phyloP scores from a whole-genome alignment of 2,888 invertebrate genomes.

The Linnaemya vulpina region DNA sequence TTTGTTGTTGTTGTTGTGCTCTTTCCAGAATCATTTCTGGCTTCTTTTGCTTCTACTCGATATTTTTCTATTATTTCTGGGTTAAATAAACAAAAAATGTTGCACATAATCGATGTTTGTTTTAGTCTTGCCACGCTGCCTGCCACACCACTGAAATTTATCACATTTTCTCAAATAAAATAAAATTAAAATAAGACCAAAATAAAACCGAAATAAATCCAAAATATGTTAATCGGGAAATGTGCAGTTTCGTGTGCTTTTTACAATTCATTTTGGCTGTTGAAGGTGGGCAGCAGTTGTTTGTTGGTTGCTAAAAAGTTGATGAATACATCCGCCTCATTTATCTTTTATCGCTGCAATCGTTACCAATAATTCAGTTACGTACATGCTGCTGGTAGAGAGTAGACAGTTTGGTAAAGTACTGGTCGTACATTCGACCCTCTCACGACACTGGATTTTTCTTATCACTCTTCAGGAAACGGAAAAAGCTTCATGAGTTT shows the following conservation, averaged over 20 bases:
- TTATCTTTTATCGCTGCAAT: background rate
- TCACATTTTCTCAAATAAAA: conserved; percentile 60
- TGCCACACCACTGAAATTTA: conserved; percentile 65
- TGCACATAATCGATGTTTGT: conserved; percentile 52
- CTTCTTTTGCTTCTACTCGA: conserved; percentile 35
- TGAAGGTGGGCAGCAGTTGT: conserved; percentile 3
- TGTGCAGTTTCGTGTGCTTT: conserved; percentile 49
- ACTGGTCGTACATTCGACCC: no score
- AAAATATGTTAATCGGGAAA: conserved; percentile 52
- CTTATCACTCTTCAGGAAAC: no score
- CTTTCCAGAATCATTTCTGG: conserved; percentile 30
- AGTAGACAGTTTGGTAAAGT: no score
- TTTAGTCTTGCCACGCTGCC: conserved; percentile 49
- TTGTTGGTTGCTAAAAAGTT: background rate
- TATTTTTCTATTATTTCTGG: conserved; percentile 63
- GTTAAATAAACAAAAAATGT: conserved; percentile 68
- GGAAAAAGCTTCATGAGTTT: no score
- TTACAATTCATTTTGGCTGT: background rate
- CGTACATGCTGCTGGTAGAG: no score
- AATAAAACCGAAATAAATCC: background rate
- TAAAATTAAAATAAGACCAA: background rate
- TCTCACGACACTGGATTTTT: no score
- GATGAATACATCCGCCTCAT: conserved; percentile 1
- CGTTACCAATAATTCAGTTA: background rate
- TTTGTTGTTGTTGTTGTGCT: conserved; percentile 25